Conservation (phyloP, 2,888 invertebrate genomes). For the Pristionchus entomophagus region DNA sequence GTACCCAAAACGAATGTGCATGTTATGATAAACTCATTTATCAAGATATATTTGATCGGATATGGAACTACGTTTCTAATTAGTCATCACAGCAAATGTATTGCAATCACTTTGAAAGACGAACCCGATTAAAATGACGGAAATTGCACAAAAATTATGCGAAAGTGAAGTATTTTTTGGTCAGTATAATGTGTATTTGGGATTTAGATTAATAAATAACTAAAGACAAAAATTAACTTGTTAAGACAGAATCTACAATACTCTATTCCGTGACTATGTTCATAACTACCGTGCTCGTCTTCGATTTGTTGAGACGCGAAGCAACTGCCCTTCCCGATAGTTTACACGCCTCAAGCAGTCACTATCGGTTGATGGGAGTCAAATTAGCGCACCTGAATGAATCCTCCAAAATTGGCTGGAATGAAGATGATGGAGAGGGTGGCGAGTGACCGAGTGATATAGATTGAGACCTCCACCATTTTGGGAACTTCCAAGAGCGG, state of each 20-base stretch:
- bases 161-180: conserved; percentile 24
- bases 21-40: conserved; percentile 23
- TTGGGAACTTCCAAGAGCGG: conserved; percentile 17
- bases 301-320: background rate
- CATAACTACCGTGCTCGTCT: conserved; percentile 6
- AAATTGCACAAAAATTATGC: conserved; percentile 28
- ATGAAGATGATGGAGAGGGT: conserved; percentile 42
- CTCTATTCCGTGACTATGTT: background rate
- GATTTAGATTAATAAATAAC: background rate
- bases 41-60: background rate
- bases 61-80: background rate
- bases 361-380: background rate
- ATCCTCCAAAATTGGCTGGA: conserved; percentile 44
- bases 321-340: background rate
- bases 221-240: background rate
- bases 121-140: background rate
- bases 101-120: conserved; percentile 10
- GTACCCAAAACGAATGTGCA: conserved; percentile 8
- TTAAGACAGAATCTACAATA: background rate
- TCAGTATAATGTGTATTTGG: background rate
- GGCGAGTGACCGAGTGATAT: conserved; percentile 29
- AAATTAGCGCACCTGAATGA: conserved; percentile 31
- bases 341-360: conserved; percentile 26
- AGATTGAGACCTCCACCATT: background rate
- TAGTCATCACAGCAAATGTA: conserved; percentile 22